Conservation (phyloP, 2,888 invertebrate species). For the Thymelicus sylvestris region DNA sequence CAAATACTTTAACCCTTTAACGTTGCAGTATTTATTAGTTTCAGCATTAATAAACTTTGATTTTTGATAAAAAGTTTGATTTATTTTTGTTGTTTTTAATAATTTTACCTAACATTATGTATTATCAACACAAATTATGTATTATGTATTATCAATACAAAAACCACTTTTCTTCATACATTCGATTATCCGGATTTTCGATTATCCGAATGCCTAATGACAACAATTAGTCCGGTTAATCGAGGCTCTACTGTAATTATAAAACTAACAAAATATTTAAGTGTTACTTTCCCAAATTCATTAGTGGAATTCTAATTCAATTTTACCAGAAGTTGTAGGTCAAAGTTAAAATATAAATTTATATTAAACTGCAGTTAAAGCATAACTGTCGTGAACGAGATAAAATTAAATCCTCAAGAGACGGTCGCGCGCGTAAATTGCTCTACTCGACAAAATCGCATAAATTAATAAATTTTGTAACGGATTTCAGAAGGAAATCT, state of each 20-base stretch:
- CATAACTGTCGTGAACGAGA: constrained; percentile 18
- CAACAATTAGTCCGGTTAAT: too few relatives aligned
- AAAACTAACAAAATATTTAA: background rate
- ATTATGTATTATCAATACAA: too few relatives aligned
- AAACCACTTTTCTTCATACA: too few relatives aligned
- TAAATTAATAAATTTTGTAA: constrained; percentile 20
- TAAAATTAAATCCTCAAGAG: constrained; percentile 27
- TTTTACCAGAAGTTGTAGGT: constrained; percentile 16
- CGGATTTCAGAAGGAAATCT: constrained; percentile 9
- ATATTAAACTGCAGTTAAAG: constrained; percentile 31
- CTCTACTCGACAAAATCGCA: constrained; percentile 21
- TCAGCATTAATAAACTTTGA: too few relatives aligned
- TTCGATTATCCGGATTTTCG: too few relatives aligned
- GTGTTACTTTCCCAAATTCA: background rate
- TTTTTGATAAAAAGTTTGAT: too few relatives aligned
- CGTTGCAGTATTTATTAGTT: too few relatives aligned
- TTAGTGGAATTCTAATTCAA: background rate
- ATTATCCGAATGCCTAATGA: too few relatives aligned
- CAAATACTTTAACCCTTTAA: too few relatives aligned
- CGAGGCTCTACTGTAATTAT: background rate
- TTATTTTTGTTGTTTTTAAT: too few relatives aligned
- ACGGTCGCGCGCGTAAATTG: constrained; percentile 20
- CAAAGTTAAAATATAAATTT: constrained; percentile 23
- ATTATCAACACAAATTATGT: too few relatives aligned
- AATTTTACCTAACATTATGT: too few relatives aligned